Evolutionary conservation across 2,797 vertebrate genomes (phyloP).

Genomic region (Emydoidea blandingii): DNA sequence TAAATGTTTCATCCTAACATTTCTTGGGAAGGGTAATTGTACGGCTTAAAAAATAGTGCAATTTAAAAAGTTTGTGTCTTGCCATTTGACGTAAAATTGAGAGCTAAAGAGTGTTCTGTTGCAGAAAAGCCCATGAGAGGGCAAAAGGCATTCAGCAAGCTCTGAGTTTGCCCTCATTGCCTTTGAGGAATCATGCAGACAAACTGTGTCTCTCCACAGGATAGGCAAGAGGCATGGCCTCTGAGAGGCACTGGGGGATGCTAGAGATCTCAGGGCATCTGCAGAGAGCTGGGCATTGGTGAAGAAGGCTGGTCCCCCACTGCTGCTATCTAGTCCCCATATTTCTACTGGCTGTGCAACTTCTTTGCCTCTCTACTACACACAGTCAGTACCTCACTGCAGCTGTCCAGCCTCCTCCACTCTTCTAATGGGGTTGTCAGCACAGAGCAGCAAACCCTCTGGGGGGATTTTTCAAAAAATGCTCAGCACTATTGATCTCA

Average conservation of each 20-base stretch:
- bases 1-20: conserved; percentile 64
- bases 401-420: fast-evolving
- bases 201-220: background rate
- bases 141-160: background rate
- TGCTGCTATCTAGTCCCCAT: fast-evolving
- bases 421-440: background rate
- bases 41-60: conserved; percentile 58
- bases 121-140: background rate
- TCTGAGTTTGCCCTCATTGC: background rate
- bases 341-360: background rate
- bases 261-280: background rate
- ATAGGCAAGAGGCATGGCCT: background rate
- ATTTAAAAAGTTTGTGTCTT: conserved; percentile 61
- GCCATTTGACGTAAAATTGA: conserved; percentile 16
- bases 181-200: fast-evolving
- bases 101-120: background rate
- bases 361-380: background rate
- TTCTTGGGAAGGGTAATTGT: conserved; percentile 60
- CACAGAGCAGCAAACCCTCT: background rate
- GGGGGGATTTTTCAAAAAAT: background rate
- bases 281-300: background rate
- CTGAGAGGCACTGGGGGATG: background rate
- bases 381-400: background rate
- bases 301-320: background rate
- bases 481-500: fast-evolving